Percentiles rank a stretch among this genome's conserved stretches.
phyloP scores from a whole-genome alignment of 2,888 invertebrate genomes.

The Buathra laborator region DNA sequence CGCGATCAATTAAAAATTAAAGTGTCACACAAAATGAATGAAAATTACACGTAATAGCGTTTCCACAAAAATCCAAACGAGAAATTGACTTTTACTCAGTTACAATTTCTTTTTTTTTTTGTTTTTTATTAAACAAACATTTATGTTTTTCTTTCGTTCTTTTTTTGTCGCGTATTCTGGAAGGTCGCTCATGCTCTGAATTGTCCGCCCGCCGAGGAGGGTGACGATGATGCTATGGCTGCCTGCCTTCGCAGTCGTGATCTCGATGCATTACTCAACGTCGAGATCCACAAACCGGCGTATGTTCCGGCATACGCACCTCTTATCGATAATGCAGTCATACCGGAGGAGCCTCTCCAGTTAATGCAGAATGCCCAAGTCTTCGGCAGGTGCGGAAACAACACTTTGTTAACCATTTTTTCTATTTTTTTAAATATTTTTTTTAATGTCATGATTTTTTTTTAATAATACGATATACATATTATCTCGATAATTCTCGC shows the following conservation, averaged over 20 bases:
- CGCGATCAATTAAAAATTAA: not conserved
- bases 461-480: not conserved
- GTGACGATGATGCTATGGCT: constrained; percentile 86
- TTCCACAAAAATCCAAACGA: too few species aligned
- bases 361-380: constrained; percentile 91
- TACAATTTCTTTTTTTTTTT: too few species aligned
- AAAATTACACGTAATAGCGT: too few species aligned
- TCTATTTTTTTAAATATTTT: not conserved
- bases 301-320: constrained; percentile 96
- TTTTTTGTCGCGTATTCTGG: not conserved
- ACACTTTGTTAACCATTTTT: not conserved
- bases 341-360: constrained; percentile 92
- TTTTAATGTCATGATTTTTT: not conserved
- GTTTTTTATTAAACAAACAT: not conserved
- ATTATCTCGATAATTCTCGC: constrained; percentile 23
- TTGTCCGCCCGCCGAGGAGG: constrained; percentile 89
- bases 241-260: constrained; percentile 86
- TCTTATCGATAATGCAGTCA: constrained; percentile 93
- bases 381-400: constrained; percentile 89
- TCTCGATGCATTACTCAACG: constrained; percentile 79
- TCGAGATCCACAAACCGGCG: constrained; percentile 86
- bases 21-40: not conserved
- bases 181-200: constrained; percentile 90
- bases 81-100: too few species aligned
- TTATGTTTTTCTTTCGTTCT: constrained; percentile 8